Percentiles rank a stretch among this genome's conserved stretches.
phyloP scores from a whole-genome alignment of 1,140 invertebrate species.

The Neomicropteryx cornuta region DNA sequence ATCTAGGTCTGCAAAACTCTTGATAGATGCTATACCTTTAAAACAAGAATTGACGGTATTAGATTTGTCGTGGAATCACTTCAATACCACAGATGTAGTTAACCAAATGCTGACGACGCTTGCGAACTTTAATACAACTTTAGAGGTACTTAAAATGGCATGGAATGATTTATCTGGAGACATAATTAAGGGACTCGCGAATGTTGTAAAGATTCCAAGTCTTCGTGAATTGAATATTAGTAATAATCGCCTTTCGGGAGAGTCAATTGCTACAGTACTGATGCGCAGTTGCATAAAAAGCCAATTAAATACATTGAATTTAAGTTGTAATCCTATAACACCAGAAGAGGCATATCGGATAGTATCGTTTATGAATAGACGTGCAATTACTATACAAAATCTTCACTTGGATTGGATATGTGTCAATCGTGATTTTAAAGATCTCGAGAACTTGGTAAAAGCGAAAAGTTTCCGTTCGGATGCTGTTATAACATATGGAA shows the following conservation, averaged over 20 bases:
- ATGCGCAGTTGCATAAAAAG: conserved; percentile 17
- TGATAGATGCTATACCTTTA: conserved; percentile 29
- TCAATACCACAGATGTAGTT: conserved; percentile 19
- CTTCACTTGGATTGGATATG: too few relatives aligned
- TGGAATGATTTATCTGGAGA: conserved; percentile 22
- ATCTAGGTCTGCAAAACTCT: conserved; percentile 19
- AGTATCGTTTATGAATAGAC: too few relatives aligned
- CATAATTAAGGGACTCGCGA: conserved; percentile 18
- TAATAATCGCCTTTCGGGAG: conserved; percentile 22
- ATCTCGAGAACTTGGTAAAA: too few relatives aligned
- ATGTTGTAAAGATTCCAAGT: conserved; percentile 16
- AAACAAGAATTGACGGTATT: conserved; percentile 29
- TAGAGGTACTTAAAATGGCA: conserved; percentile 24
- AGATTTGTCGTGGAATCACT: conserved; percentile 37
- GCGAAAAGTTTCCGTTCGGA: too few relatives aligned
- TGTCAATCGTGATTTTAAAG: too few relatives aligned
- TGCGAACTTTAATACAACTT: conserved; percentile 16
- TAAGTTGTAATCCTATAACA: conserved; percentile 33
- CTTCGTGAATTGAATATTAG: conserved; percentile 21
- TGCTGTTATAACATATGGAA: too few relatives aligned
- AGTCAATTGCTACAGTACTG: conserved; percentile 16
- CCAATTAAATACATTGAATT: conserved; percentile 25
- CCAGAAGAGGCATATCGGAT: conserved; percentile 27
- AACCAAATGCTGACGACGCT: conserved; percentile 16
- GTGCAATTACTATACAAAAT: too few relatives aligned